A percentile compares a stretch with the other conserved stretches of the same genome.
Conservation (phyloP, 2,888 invertebrate species). For the Drosophila yooni region DNA sequence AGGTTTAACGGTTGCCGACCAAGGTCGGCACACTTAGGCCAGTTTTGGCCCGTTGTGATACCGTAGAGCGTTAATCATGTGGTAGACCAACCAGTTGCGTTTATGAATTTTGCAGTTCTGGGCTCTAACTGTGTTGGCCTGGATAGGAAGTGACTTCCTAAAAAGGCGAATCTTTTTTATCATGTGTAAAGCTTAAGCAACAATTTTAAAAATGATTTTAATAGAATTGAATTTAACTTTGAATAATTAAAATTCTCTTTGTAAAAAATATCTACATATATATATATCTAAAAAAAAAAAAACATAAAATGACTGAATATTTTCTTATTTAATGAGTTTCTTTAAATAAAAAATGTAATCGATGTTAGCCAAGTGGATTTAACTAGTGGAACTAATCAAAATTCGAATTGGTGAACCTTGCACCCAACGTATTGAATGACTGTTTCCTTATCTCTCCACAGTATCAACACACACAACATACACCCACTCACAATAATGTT, state of each 20-base stretch:
- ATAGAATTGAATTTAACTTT: not conserved
- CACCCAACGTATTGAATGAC: conserved; percentile 5
- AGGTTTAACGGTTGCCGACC: too few relatives aligned
- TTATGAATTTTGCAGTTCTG: too few relatives aligned
- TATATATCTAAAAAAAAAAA: not conserved
- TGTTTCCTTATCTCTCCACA: conserved; percentile 49
- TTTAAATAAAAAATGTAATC: not conserved
- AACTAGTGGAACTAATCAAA: conserved; percentile 39
- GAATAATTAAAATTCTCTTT: not conserved
- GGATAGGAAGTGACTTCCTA: too few relatives aligned
- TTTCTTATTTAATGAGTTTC: not conserved
- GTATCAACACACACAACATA: not conserved
- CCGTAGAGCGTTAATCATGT: too few relatives aligned
- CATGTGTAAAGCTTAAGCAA: not conserved
- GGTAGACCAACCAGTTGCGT: too few relatives aligned
- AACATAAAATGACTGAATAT: not conserved
- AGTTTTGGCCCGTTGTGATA: too few relatives aligned
- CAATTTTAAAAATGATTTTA: rapidly evolving
- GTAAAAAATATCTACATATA: not conserved
- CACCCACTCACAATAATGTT: conserved; percentile 26
- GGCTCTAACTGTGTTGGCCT: too few relatives aligned
- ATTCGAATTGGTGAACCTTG: conserved; percentile 44
- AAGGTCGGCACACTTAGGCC: too few relatives aligned
- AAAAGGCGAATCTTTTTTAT: too few relatives aligned
- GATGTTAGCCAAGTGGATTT: not conserved